Conservation (phyloP, 2,113 vertebrate species). For the Haplotaxodon microlepis region DNA sequence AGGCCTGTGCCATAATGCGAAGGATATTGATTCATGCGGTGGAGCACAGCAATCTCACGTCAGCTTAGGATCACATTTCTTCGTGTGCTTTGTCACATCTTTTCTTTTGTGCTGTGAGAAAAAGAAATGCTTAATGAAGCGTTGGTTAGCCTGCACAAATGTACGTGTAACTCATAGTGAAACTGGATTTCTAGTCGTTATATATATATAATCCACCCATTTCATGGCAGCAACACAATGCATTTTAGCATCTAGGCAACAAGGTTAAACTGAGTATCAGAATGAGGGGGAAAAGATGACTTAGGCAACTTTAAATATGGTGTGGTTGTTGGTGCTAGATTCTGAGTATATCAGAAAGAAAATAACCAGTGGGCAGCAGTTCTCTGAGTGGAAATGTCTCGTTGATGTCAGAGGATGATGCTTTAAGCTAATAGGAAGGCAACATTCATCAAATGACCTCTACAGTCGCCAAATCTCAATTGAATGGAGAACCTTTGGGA, state of each 20-base stretch:
- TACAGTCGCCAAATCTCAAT: fast-evolving
- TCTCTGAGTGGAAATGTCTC: not conserved
- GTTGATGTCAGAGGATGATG: not conserved
- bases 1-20: not conserved
- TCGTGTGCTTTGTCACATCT: not conserved
- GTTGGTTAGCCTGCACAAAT: not conserved
- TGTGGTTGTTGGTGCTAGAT: not conserved
- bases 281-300: not conserved
- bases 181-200: not conserved
- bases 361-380: not conserved
- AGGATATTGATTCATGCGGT: constrained; percentile 13
- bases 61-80: not conserved
- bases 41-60: not conserved
- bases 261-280: not conserved
- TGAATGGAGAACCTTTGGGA: not conserved
- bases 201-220: not conserved
- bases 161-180: not conserved
- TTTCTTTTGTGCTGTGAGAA: not conserved
- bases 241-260: not conserved
- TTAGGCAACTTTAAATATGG: fast-evolving
- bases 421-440: not conserved
- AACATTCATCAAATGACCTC: not conserved
- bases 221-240: not conserved
- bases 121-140: not conserved
- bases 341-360: not conserved